Evolutionary conservation across 2,113 vertebrate genomes (phyloP), one percentile per base, ranked within the genome.

Genomic region (Myxocyprinus asiaticus): DNA sequence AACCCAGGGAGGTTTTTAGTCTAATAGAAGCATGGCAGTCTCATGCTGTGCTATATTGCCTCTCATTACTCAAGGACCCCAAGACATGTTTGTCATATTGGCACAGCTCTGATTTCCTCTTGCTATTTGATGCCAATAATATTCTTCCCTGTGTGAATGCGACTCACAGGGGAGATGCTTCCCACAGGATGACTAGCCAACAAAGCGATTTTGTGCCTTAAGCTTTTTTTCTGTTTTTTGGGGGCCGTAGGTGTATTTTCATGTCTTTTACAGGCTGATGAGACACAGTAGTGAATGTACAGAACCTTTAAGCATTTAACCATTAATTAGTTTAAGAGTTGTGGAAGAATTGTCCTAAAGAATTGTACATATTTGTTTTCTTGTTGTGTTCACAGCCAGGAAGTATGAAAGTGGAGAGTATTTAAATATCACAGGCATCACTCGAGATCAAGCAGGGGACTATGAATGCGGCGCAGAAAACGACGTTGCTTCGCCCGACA

Each of bases 381-480:
- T 67, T 69, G 12, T 64, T 70, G 9, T 33, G 22, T 58, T 78
- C 9, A 84, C 89, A 99, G 97, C 96, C 81, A 98, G 93, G 87
- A 96, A 95, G 78, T 95, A 97, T 84, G 96, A 97, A 89, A 98
- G 91, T 0, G 96, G 97, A 4, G 96, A 99, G 86, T 96, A 97
- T 92, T 94, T 99, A 87, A 97, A 98, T 92, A 99, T 99, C 92
- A 96, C 95, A 0, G 92, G 93, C 8, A 98, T 99, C 79, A 97
- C 95, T 7, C 94, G 96, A 66, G 96, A 99, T 92, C 97, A 99
- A 86, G 95, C 97, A 14, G 98, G 98, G 58, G 94, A 97, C 64
- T 99, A 99, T 0, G 96, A 99, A 81, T 99, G 98, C 91, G 95
- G 94, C 0, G 98, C 98, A 0, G 92, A 96, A 79, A 99, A 99